Evolutionary conservation across 2,113 vertebrate species (phyloP).

Genomic region (Centropus bengalensis): DNA sequence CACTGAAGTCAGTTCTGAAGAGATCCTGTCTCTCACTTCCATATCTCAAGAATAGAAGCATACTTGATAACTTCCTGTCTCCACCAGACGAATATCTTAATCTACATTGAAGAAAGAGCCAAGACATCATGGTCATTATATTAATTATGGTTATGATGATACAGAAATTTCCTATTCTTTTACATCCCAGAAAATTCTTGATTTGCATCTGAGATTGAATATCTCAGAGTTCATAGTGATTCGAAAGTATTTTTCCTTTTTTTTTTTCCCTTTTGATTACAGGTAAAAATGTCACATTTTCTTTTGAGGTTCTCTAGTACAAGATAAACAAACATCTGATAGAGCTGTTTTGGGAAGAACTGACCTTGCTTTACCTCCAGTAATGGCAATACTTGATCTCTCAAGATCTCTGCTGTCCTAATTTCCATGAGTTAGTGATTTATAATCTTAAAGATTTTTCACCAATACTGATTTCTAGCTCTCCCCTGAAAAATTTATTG

Average conservation of each 20-base stretch:
- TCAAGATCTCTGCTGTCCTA: neutral
- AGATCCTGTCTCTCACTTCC: neutral
- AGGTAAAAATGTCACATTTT: neutral
- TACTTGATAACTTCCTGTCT: neutral
- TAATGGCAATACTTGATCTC: neutral
- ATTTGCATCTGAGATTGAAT: neutral
- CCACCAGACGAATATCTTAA: neutral
- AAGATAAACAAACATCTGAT: neutral
- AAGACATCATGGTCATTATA: neutral
- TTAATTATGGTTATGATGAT: neutral
- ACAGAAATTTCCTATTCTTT: neutral
- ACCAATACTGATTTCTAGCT: neutral
- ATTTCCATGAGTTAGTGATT: neutral
- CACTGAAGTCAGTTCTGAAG: neutral
- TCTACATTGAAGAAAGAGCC: neutral
- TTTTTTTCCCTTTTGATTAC: neutral
- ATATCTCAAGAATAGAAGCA: neutral
- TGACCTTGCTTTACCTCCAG: neutral
- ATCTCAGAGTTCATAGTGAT: neutral
- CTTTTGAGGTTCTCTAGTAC: neutral
- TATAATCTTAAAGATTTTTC: neutral
- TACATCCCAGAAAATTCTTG: neutral
- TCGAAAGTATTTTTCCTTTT: neutral
- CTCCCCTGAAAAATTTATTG: neutral
- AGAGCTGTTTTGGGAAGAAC: neutral